Evolutionary conservation across 2,888 invertebrate species (phyloP), one percentile per base, ranked within the genome.

Genomic region (Xylota segnis): DNA sequence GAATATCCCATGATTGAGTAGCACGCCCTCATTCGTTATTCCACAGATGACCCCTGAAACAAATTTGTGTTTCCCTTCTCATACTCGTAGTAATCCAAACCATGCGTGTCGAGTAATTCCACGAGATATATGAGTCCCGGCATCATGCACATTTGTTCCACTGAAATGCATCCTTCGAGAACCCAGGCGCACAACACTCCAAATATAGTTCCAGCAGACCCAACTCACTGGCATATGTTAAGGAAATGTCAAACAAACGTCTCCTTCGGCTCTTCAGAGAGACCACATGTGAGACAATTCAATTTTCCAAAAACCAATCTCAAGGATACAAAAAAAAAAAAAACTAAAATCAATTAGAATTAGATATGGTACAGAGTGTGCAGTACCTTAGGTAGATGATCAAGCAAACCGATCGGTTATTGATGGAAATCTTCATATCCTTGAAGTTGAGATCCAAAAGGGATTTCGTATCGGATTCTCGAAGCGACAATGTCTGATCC

Each of bases 181-280:
- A 43, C 52, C 43, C 4, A 54, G 47, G 43, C 34, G 45, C 61
- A 34, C 18, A 12, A 9, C 32, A 6, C 45, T 43, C 14, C 6
- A 70, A n/a, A 50, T 2, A 23, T 58, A 40, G 9, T 61, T 63
- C 50, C 58, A 65, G 70, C 50, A 65, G 63, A 77, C 83, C 72
- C 74, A 59, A 59, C 65, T 76, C 74, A 75, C 63, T 43, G 63
- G 63, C 84, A 86, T 76, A 81, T 86, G 84, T 86, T 71, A 59
- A 66, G 84, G 75, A 86, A 81, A 86, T 72, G 77, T 86, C 86
- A 81, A 86, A 70, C 76, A 76, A 86, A 76, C 18, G 81, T 76
- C 75, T 54, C 43, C 56, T 50, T 71, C 63, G 61, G 56, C 37
- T 58, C 3, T 40, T 45, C 14, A 43, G 43, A 43, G 12, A 70